Percentiles rank a stretch among this genome's conserved stretches.
These are phyloP conservation scores for Sussaba pulchella DNA, from an alignment of 2,888 invertebrate species.

Conservation along the genomic window DNA sequence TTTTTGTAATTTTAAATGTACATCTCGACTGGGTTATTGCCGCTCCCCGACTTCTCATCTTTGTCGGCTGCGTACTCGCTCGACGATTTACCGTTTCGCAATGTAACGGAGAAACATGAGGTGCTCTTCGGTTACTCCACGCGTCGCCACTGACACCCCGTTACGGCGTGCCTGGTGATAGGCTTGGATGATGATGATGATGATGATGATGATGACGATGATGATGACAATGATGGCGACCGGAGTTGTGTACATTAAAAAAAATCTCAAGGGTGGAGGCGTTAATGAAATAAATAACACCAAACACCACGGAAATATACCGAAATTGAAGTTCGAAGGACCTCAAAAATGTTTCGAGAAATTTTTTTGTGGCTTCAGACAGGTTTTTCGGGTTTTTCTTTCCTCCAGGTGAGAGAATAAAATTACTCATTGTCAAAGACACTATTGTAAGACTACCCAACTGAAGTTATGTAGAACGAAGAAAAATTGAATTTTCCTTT, in stretches of 20 bases:
- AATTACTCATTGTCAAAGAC: too few relatives aligned
- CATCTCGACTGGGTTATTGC: conserved; percentile 33
- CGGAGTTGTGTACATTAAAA: conserved; percentile 31
- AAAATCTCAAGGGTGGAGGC: conserved; percentile 4
- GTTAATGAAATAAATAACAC: conserved; percentile 16
- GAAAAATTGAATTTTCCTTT: not conserved
- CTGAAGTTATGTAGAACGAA: not conserved
- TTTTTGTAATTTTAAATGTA: too few relatives aligned
- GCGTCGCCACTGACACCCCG: conserved; percentile 22
- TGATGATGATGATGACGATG: too few relatives aligned
- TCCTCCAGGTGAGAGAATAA: too few relatives aligned
- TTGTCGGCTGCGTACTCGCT: conserved; percentile 18
- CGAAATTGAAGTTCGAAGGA: conserved; percentile 9
- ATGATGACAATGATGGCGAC: too few relatives aligned
- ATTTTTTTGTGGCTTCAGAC: not conserved
- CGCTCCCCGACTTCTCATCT: conserved; percentile 39
- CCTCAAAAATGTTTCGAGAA: too few relatives aligned
- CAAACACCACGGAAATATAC: not conserved
- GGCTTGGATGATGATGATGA: conserved; percentile 39
- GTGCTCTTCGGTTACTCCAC: conserved; percentile 44
- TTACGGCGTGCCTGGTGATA: not conserved
- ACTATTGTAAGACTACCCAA: too few relatives aligned
- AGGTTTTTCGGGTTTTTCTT: too few relatives aligned
- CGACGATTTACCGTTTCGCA: conserved; percentile 61
- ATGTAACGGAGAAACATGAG: conserved; percentile 47